These are phyloP conservation scores for Acridotheres tristis DNA, from an alignment of 2,797 vertebrate genomes.

Conservation along the genomic window DNA sequence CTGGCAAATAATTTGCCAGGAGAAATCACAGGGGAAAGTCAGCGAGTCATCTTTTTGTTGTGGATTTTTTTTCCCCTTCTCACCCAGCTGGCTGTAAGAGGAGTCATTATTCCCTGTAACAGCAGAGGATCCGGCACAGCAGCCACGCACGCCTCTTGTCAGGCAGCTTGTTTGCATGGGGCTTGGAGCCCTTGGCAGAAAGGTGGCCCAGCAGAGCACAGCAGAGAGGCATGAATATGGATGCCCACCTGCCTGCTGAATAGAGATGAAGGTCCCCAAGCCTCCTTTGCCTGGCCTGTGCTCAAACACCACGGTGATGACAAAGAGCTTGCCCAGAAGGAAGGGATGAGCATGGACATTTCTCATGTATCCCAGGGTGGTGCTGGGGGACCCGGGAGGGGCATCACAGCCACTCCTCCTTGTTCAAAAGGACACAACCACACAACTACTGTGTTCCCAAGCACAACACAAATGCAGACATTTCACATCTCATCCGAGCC, in stretches of 20 bases:
- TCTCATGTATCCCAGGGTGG: fast-evolving
- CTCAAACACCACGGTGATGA: background rate
- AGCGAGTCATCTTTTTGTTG: background rate
- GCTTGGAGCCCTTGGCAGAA: background rate
- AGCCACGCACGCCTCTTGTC: background rate
- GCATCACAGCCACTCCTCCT: background rate
- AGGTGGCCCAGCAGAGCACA: conserved; percentile 15
- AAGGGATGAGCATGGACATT: fast-evolving
- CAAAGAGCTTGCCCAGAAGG: background rate
- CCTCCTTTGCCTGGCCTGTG: background rate
- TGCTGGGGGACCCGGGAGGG: background rate
- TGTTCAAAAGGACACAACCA: background rate
- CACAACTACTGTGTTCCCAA: background rate
- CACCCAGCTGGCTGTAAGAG: background rate
- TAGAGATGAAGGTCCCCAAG: conserved; percentile 5
- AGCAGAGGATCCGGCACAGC: background rate
- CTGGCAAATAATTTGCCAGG: background rate
- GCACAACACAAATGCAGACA: background rate
- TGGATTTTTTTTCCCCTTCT: background rate
- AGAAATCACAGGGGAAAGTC: conserved; percentile 13
- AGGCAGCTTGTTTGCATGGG: background rate
- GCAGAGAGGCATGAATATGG: conserved; percentile 57
- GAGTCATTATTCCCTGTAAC: background rate
- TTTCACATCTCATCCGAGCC: background rate
- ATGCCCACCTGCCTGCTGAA: conserved; percentile 62